Evolutionary conservation across 1,140 invertebrate species (phyloP).

Genomic region (Portunus trituberculatus): DNA sequence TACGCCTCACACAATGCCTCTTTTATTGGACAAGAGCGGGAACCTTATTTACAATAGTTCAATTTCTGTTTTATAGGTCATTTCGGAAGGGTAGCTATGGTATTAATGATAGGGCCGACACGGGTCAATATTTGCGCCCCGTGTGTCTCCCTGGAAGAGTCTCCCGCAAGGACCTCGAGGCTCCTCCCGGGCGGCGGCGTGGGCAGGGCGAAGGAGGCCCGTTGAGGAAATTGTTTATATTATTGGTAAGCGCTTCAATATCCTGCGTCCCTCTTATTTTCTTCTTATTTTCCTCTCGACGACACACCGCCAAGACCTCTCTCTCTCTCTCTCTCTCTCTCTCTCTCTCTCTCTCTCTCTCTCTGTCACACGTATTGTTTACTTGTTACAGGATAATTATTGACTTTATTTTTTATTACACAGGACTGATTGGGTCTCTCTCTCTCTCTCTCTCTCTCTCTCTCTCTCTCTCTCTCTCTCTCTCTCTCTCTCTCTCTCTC

Average conservation of each 20-base stretch:
- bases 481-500: not conserved
- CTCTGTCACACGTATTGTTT: too few relatives aligned
- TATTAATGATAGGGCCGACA: conserved; percentile 25
- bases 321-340: conserved; percentile 29
- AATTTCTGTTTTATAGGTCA: conserved; percentile 38
- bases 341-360: not conserved
- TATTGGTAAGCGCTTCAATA: conserved; percentile 69
- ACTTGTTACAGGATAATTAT: not conserved
- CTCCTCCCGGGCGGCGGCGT: too few relatives aligned
- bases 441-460: not conserved
- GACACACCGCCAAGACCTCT: not conserved
- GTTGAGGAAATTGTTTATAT: conserved; percentile 64
- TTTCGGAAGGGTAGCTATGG: not conserved
- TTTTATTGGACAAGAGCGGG: conserved; percentile 27
- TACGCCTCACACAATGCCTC: conserved; percentile 46
- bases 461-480: too few relatives aligned
- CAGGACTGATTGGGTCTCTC: too few relatives aligned
- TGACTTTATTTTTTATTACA: too few relatives aligned
- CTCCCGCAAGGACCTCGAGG: too few relatives aligned
- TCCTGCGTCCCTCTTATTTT: conserved; percentile 58
- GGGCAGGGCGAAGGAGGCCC: not conserved
- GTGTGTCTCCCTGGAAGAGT: not conserved
- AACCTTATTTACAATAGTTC: conserved; percentile 31
- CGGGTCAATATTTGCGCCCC: not conserved
- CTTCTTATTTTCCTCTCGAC: conserved; percentile 23